phyloP scores from a whole-genome alignment of 1,140 invertebrate species.

The Microvelia longipes region DNA sequence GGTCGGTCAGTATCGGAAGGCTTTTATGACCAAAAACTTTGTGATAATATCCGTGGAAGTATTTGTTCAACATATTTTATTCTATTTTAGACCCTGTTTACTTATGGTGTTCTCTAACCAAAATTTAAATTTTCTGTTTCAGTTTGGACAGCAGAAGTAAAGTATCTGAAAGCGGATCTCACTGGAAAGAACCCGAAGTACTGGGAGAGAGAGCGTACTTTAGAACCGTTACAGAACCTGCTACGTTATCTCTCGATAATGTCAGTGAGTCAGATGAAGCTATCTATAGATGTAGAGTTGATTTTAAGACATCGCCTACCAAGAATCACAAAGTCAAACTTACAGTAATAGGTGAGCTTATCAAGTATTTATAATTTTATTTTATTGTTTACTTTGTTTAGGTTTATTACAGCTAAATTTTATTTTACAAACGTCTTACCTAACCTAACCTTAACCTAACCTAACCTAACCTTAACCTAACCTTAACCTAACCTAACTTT shows the following conservation, averaged over 20 bases:
- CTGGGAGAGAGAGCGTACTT: constrained; percentile 37
- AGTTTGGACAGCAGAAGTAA: constrained; percentile 33
- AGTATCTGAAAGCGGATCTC: constrained; percentile 30
- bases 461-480: too few species aligned
- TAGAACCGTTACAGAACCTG: constrained; percentile 37
- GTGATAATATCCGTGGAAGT: too few species aligned
- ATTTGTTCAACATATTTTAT: too few species aligned
- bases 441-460: too few species aligned
- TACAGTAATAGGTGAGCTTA: constrained; percentile 60
- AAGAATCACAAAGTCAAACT: constrained; percentile 62
- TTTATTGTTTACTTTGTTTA: not conserved
- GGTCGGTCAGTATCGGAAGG: too few species aligned
- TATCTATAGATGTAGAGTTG: constrained; percentile 59
- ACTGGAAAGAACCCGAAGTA: constrained; percentile 36
- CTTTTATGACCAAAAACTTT: too few species aligned
- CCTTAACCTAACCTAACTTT: too few species aligned
- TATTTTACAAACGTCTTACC: too few species aligned
- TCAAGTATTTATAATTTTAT: not conserved
- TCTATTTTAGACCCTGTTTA: too few species aligned
- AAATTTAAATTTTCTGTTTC: constrained; percentile 20
- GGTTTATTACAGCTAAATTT: too few species aligned
- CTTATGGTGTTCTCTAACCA: too few species aligned
- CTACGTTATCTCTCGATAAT: constrained; percentile 43
- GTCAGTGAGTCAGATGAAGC: constrained; percentile 51
- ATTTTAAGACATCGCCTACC: constrained; percentile 65